These are phyloP conservation scores for Drosophila falleni DNA, from an alignment of 2,888 invertebrate genomes.

Conservation along the genomic window DNA sequence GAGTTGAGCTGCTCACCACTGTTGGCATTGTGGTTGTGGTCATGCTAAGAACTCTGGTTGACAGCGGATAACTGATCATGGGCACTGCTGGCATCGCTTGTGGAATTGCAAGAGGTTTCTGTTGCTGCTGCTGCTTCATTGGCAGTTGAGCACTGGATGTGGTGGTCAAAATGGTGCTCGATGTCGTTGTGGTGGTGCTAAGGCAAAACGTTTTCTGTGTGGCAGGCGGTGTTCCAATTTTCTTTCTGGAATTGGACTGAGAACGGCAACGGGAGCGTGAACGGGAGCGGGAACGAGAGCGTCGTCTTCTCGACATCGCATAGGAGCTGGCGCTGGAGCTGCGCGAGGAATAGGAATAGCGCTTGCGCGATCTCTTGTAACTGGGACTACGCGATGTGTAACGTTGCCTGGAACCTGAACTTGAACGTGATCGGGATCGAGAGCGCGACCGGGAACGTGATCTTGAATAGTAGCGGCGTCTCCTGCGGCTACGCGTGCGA, in stretches of 20 bases:
- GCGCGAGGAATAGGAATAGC: conserved; percentile 67
- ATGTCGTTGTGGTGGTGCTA: conserved; percentile 57
- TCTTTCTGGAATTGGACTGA: conserved; percentile 31
- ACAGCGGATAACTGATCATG: conserved; percentile 76
- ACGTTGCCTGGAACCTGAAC: conserved; percentile 70
- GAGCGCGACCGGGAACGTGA: conserved; percentile 83
- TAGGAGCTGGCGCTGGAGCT: conserved; percentile 71
- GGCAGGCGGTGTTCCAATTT: conserved; percentile 35
- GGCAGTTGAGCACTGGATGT: conserved; percentile 27
- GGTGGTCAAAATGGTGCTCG: conserved; percentile 57
- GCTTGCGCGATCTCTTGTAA: conserved; percentile 67
- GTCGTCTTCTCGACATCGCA: conserved; percentile 43
- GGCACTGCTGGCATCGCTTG: conserved; percentile 41
- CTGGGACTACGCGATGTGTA: conserved; percentile 78
- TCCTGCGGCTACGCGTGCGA: conserved; percentile 59
- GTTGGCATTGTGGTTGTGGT: conserved; percentile 36
- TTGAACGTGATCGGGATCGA: conserved; percentile 64
- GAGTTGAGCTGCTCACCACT: conserved; percentile 23
- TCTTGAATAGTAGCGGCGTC: conserved; percentile 59
- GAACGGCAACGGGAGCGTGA: conserved; percentile 42
- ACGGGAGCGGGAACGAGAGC: conserved; percentile 49
- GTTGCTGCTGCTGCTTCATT: conserved; percentile 34
- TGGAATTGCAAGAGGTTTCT: background rate
- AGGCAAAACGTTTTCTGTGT: conserved; percentile 47
- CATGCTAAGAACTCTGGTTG: conserved; percentile 54